Conservation (phyloP, 2,113 vertebrate genomes). For the Hiodon alosoides region DNA sequence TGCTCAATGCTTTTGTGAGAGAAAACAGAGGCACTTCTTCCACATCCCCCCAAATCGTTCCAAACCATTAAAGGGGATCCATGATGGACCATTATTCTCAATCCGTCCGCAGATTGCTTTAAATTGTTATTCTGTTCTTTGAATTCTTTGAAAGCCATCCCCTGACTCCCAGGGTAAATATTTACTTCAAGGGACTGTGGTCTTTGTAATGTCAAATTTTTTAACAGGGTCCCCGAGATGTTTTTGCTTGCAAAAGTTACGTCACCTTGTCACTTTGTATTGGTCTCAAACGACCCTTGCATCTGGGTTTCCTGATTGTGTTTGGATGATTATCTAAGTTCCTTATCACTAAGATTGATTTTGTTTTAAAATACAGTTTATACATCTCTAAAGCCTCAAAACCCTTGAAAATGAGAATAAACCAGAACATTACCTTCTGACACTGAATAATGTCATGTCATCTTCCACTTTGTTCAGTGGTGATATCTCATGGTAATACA, state of each 20-base stretch:
- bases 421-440: not conserved
- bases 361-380: not conserved
- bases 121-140: not conserved
- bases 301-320: not conserved
- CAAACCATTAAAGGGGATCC: conserved; percentile 6
- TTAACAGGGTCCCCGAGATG: not conserved
- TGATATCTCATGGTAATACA: not conserved
- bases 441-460: not conserved
- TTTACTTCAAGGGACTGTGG: not conserved
- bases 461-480: not conserved
- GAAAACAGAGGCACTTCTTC: conserved; percentile 22
- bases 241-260: not conserved
- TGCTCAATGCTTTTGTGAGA: conserved; percentile 17
- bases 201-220: conserved; percentile 2
- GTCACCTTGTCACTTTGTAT: not conserved
- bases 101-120: not conserved
- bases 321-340: not conserved
- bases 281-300: not conserved
- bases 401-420: not conserved
- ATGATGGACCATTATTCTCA: not conserved
- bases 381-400: not conserved
- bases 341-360: conserved; percentile 6
- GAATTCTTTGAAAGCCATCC: not conserved
- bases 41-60: not conserved
- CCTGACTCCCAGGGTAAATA: conserved; percentile 10